These are phyloP conservation scores for Coenonympha arcania DNA, from an alignment of 2,888 invertebrate species.

Conservation along the genomic window DNA sequence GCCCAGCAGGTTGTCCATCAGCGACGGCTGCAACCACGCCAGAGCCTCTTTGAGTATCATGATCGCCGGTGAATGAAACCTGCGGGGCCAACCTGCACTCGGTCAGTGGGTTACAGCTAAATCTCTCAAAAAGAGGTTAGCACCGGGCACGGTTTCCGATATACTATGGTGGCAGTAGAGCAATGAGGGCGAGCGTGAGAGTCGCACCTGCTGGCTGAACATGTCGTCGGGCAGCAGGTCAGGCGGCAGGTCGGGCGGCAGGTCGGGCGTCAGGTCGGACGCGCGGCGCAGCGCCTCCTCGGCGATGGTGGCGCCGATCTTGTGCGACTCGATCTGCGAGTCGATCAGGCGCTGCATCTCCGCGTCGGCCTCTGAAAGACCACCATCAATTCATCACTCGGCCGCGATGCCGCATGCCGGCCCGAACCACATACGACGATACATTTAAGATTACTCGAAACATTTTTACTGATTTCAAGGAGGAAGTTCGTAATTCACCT, in stretches of 20 bases:
- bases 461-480: too few species aligned
- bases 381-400: conserved; percentile 9
- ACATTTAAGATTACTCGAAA: too few species aligned
- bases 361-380: conserved; percentile 68
- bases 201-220: conserved; percentile 47
- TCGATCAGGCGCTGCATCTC: conserved; percentile 81
- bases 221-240: conserved; percentile 48
- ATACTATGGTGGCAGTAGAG: too few species aligned
- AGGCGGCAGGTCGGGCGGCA: conserved; percentile 45
- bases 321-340: conserved; percentile 85
- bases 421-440: too few species aligned
- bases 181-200: background rate
- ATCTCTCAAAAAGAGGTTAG: too few species aligned
- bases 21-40: background rate
- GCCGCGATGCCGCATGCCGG: too few species aligned
- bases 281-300: conserved; percentile 77
- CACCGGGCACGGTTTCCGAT: too few species aligned
- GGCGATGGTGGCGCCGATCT: conserved; percentile 88
- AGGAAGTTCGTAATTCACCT: too few species aligned
- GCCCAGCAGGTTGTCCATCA: background rate
- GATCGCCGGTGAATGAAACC: too few species aligned
- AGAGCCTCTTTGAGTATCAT: too few species aligned
- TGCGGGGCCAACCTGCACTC: too few species aligned
- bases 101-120: too few species aligned
- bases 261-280: conserved; percentile 45